Conservation (phyloP, 2,113 vertebrate genomes). For the Caloenas nicobarica region DNA sequence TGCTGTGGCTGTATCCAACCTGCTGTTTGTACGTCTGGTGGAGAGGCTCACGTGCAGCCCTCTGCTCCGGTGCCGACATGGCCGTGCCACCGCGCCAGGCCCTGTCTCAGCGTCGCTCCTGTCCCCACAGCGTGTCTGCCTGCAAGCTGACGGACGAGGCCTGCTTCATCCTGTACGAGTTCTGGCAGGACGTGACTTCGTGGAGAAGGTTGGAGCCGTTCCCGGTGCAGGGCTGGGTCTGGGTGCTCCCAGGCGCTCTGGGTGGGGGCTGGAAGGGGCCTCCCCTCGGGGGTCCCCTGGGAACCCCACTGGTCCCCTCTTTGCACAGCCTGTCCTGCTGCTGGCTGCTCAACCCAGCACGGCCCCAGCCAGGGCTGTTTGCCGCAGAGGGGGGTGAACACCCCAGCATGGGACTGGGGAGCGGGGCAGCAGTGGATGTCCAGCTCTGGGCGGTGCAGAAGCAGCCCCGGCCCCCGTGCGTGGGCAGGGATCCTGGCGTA, state of each 20-base stretch:
- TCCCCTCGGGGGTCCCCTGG: neutral
- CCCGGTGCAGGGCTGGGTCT: neutral
- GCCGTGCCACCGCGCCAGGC: neutral
- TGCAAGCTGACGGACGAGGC: slow-evolving; percentile 84
- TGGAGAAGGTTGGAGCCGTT: slow-evolving; percentile 87
- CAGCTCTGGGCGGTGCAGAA: neutral
- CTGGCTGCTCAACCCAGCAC: neutral
- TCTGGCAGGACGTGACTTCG: slow-evolving; percentile 92
- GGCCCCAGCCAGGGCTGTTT: rapidly evolving
- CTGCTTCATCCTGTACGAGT: slow-evolving; percentile 91
- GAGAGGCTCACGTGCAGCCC: neutral
- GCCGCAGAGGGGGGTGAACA: neutral
- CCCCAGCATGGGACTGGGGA: neutral
- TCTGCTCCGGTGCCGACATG: rapidly evolving
- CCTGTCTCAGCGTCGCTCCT: neutral
- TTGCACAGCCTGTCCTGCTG: neutral
- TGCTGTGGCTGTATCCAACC: neutral
- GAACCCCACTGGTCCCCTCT: neutral
- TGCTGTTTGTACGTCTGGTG: neutral
- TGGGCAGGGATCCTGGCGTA: neutral
- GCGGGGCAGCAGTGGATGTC: too few species aligned
- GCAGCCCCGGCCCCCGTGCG: rapidly evolving
- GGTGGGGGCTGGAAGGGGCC: neutral
- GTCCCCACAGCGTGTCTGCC: slow-evolving; percentile 81
- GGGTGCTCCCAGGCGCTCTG: rapidly evolving